Evolutionary conservation across 1,140 invertebrate genomes (phyloP).

Genomic region (Trichonephila clavipes): DNA sequence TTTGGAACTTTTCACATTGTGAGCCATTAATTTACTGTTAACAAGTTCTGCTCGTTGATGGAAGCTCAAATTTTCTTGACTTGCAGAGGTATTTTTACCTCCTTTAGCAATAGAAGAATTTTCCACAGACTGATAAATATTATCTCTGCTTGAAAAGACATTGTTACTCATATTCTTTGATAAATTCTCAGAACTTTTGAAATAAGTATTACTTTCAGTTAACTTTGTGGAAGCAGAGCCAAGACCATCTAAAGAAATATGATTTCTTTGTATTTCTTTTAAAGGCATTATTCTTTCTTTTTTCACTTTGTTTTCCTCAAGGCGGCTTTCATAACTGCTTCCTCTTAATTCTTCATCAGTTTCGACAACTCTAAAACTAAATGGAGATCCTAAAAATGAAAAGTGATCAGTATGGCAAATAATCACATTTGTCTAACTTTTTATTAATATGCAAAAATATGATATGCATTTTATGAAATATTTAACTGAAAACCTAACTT

Average conservation of each 20-base stretch:
- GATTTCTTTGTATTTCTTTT: constrained; percentile 69
- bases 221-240: constrained; percentile 12
- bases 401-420: constrained; percentile 34
- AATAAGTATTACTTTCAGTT: not conserved
- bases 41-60: constrained; percentile 70
- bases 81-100: constrained; percentile 20
- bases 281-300: constrained; percentile 51
- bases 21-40: constrained; percentile 66
- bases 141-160: constrained; percentile 50
- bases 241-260: constrained; percentile 50
- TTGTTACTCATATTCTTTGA: not conserved
- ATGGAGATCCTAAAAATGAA: constrained; percentile 83
- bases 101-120: not conserved
- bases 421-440: too few species aligned
- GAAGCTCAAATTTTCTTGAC: constrained; percentile 80
- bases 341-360: constrained; percentile 61
- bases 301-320: constrained; percentile 59
- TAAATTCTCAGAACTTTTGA: constrained; percentile 34
- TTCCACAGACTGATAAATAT: constrained; percentile 24
- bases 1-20: constrained; percentile 49
- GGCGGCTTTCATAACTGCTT: constrained; percentile 29
- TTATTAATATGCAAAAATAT: too few species aligned
- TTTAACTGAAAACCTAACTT: too few species aligned
- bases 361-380: constrained; percentile 79
- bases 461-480: too few species aligned